Conservation (phyloP, 2,113 vertebrate genomes). For the Hippolais icterina region DNA sequence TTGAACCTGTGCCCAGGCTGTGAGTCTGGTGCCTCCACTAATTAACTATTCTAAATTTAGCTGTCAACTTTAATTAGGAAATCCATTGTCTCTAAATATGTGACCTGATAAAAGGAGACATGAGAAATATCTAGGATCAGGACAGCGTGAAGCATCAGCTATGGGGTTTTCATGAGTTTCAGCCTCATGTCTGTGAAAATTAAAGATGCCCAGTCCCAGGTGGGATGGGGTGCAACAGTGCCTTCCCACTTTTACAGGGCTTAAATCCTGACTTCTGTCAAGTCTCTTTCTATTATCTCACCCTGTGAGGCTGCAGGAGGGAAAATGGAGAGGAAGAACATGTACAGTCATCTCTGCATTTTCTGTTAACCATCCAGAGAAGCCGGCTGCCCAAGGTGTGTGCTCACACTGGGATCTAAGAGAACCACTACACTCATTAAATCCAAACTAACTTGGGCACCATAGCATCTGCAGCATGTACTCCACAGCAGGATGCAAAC, state of each 20-base stretch:
- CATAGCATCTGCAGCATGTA: neutral
- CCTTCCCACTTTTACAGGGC: neutral
- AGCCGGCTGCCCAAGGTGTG: neutral
- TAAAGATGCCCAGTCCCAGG: neutral
- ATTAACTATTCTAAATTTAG: constrained; percentile 48
- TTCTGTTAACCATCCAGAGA: neutral
- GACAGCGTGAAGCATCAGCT: neutral
- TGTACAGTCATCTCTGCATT: neutral
- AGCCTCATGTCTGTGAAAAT: neutral
- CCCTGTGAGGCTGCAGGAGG: neutral
- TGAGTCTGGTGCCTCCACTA: constrained; percentile 20
- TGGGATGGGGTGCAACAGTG: neutral
- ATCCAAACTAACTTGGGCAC: neutral
- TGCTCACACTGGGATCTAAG: neutral
- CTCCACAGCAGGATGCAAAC: neutral
- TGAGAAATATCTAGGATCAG: neutral
- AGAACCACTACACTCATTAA: neutral
- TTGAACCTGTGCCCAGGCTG: constrained; percentile 53
- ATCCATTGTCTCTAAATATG: constrained; percentile 20
- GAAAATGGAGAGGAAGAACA: neutral
- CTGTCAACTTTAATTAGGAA: constrained; percentile 61
- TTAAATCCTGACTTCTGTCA: neutral
- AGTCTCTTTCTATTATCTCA: neutral
- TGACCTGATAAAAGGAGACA: constrained; percentile 37
- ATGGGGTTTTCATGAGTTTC: neutral